phyloP scores from a whole-genome alignment of 2,888 invertebrate genomes.

The Galeopsomyia nigrocyanea region DNA sequence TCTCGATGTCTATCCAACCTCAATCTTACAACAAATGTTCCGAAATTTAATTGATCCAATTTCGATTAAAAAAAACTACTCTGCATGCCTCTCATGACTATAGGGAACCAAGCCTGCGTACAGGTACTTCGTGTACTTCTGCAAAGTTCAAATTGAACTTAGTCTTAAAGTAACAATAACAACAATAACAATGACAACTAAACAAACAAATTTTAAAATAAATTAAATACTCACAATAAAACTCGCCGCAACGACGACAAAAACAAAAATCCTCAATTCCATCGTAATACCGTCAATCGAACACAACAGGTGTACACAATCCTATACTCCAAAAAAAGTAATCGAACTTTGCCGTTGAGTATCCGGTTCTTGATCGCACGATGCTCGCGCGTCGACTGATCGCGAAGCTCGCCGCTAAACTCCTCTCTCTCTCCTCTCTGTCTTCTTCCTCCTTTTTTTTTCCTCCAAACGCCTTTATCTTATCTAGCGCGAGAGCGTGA shows the following conservation, averaged over 20 bases:
- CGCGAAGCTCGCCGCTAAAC: background rate
- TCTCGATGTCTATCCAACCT: background rate
- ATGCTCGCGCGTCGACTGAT: constrained; percentile 41
- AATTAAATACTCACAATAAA: constrained; percentile 23
- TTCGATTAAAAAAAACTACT: background rate
- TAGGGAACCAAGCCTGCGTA: too few species aligned
- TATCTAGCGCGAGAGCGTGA: background rate
- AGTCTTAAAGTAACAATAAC: too few species aligned
- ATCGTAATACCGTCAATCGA: background rate
- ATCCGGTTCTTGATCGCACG: constrained; percentile 36
- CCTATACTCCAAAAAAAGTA: too few species aligned
- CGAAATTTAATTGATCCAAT: too few species aligned
- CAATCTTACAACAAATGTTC: background rate
- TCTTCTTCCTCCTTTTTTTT: background rate
- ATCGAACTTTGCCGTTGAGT: background rate
- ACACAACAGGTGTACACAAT: too few species aligned
- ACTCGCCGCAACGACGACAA: background rate
- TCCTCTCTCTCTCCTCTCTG: background rate
- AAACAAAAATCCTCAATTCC: constrained; percentile 11
- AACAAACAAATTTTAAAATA: background rate
- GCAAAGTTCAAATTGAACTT: too few species aligned
- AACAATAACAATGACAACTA: too few species aligned
- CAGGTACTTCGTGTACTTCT: too few species aligned
- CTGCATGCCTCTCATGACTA: too few species aligned
- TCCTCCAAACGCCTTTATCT: background rate